Conservation (phyloP, 2,888 invertebrate genomes). For the Hydropsyche betteni region DNA sequence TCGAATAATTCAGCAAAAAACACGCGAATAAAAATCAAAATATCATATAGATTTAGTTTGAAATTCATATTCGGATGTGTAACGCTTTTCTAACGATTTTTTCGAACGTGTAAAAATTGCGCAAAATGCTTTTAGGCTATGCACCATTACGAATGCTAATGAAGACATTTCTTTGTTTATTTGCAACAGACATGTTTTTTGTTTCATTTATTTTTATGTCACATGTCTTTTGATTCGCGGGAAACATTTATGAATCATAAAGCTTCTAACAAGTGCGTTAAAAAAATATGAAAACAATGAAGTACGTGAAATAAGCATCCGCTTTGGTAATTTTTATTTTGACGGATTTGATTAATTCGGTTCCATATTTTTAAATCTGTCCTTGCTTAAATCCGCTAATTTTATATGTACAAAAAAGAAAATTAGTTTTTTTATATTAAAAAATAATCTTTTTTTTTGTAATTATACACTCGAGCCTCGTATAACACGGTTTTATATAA, state of each 20-base stretch:
- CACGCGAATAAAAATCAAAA: no score
- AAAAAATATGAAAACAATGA: not conserved
- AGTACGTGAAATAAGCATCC: no score
- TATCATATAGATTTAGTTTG: not conserved
- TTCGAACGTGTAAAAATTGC: not conserved
- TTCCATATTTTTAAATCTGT: no score
- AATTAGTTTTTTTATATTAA: no score
- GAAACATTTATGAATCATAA: slow-evolving; percentile 23
- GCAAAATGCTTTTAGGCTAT: not conserved
- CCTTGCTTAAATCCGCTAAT: no score
- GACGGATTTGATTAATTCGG: no score
- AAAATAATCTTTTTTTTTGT: no score
- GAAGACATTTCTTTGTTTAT: slow-evolving; percentile 18
- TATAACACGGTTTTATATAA: no score
- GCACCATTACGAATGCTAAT: slow-evolving; percentile 4
- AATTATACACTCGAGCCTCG: no score
- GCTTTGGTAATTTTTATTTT: not conserved
- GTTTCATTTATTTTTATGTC: not conserved
- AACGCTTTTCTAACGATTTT: not conserved
- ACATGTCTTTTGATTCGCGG: not conserved
- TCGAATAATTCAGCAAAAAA: no score
- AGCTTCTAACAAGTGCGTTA: not conserved
- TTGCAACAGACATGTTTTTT: not conserved
- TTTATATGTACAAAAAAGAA: no score
- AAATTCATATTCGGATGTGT: not conserved